These are phyloP conservation scores for Linyphia triangularis DNA, from an alignment of 2,888 invertebrate genomes.

Conservation along the genomic window DNA sequence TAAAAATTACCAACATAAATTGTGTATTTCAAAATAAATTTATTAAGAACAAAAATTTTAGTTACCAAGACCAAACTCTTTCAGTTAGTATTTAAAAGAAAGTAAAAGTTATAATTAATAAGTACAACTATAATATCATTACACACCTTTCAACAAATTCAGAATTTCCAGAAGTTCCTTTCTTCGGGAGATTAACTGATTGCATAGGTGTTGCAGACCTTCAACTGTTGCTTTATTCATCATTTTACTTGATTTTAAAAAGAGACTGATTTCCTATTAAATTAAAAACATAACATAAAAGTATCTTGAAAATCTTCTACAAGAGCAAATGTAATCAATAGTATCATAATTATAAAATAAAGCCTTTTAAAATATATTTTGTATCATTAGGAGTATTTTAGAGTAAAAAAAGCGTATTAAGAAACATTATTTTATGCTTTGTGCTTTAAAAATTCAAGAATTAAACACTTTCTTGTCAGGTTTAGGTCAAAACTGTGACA, in stretches of 20 bases:
- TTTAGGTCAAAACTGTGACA: no score
- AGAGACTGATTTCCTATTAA: conserved; percentile 57
- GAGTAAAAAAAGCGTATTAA: no score
- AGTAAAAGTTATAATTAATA: background rate
- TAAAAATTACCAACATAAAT: background rate
- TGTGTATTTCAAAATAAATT: background rate
- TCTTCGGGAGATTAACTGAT: conserved; percentile 29
- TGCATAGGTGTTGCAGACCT: conserved; percentile 51
- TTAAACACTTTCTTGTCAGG: no score
- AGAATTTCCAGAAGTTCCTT: conserved; percentile 43
- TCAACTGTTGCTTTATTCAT: conserved; percentile 54
- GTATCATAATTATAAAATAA: background rate
- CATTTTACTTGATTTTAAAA: conserved; percentile 58
- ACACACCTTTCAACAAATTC: conserved; percentile 48
- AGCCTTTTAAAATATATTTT: background rate
- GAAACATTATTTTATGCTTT: no score
- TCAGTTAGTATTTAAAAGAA: no score
- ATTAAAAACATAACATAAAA: background rate
- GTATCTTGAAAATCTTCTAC: background rate
- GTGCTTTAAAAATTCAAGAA: no score
- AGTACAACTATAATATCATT: background rate
- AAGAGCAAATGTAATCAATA: no score
- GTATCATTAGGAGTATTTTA: background rate
- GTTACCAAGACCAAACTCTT: no score
- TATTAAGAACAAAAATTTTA: no score